These are phyloP conservation scores for Nothoprocta pentlandii DNA, from an alignment of 2,113 vertebrate genomes.

Conservation along the genomic window DNA sequence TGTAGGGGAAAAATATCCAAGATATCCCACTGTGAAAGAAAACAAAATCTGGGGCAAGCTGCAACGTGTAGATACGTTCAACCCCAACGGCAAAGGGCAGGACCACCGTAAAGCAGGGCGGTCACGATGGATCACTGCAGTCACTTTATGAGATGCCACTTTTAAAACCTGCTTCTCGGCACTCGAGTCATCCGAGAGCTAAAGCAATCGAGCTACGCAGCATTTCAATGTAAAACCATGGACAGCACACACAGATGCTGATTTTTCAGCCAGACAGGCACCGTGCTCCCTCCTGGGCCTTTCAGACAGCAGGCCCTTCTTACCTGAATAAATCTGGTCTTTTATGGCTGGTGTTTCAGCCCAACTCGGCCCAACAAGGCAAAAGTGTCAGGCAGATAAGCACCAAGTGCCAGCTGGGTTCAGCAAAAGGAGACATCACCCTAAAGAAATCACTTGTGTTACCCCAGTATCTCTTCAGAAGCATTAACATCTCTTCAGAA, in stretches of 20 bases:
- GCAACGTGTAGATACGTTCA: not conserved
- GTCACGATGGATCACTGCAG: not conserved
- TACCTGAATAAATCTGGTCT: not conserved
- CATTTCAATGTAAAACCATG: not conserved
- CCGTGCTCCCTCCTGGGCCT: rapidly evolving
- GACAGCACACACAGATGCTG: not conserved
- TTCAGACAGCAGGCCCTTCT: not conserved
- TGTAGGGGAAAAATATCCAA: not conserved
- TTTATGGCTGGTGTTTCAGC: not conserved
- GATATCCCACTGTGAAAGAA: not conserved
- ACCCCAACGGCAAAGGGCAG: not conserved
- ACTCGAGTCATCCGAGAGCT: not conserved
- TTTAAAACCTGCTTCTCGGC: not conserved
- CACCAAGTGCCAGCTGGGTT: not conserved
- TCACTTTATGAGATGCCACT: not conserved
- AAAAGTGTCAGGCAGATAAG: not conserved
- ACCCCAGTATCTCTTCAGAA: not conserved
- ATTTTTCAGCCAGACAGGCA: not conserved
- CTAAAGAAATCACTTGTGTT: not conserved
- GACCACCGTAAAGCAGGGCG: not conserved
- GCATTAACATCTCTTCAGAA: not conserved
- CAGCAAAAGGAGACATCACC: not conserved
- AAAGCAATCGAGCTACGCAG: not conserved
- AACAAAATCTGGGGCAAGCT: not conserved
- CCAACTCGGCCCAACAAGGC: not conserved